These are phyloP conservation scores for Latrodectus geometricus DNA, from an alignment of 1,140 invertebrate species.

Conservation along the genomic window DNA sequence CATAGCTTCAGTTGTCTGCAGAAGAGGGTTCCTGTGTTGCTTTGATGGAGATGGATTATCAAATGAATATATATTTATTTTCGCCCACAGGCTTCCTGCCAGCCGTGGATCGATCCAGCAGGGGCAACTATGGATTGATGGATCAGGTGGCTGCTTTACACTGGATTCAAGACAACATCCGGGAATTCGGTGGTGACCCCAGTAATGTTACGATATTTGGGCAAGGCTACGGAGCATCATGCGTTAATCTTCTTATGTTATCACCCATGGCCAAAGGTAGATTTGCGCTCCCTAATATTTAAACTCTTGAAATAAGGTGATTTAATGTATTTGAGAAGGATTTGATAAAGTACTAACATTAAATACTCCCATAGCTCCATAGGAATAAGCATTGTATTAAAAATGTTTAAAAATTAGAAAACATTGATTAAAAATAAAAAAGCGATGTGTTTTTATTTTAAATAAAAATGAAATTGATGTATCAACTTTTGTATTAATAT, in stretches of 20 bases:
- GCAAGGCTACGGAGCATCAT: slow-evolving; percentile 69
- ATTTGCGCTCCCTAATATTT: too few species aligned
- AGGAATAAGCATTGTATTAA: too few species aligned
- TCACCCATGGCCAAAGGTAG: slow-evolving; percentile 70
- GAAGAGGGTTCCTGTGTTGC: background rate
- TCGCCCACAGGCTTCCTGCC: slow-evolving; percentile 63
- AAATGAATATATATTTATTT: background rate
- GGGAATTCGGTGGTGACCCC: slow-evolving; percentile 70
- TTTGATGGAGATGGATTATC: background rate
- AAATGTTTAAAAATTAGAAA: too few species aligned
- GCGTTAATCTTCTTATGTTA: slow-evolving; percentile 66
- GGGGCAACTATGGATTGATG: slow-evolving; percentile 68
- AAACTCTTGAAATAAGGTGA: too few species aligned
- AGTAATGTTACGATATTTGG: slow-evolving; percentile 69
- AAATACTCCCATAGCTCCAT: too few species aligned
- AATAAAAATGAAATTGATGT: too few species aligned
- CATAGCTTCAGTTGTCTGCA: too few species aligned
- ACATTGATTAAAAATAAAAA: too few species aligned
- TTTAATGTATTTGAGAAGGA: too few species aligned
- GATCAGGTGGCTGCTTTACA: slow-evolving; percentile 67
- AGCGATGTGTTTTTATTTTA: too few species aligned
- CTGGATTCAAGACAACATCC: slow-evolving; percentile 69
- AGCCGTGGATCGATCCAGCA: slow-evolving; percentile 62
- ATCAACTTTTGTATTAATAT: too few species aligned
- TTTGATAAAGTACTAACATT: too few species aligned